Percentiles rank a stretch among this genome's conserved stretches.
Conservation (phyloP, 2,797 vertebrate species). For the Heterohyrax brucei region DNA sequence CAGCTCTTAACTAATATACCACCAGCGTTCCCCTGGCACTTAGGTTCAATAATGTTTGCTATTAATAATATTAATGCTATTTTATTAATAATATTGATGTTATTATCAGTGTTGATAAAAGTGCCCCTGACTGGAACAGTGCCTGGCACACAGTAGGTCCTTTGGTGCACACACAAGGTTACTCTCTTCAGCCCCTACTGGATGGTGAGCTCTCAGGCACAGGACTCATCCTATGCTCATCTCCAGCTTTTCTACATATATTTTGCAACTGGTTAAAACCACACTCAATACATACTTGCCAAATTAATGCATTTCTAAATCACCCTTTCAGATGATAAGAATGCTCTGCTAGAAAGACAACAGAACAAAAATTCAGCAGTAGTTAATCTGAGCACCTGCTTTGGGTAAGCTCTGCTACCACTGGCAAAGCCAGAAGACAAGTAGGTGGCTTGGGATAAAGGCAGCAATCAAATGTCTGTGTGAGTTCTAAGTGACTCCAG, state of each 20-base stretch:
- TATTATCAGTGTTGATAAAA: too few species aligned
- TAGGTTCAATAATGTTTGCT: background rate
- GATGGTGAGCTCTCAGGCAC: background rate
- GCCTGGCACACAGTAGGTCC: background rate
- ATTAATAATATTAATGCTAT: background rate
- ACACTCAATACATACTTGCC: background rate
- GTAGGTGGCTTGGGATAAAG: background rate
- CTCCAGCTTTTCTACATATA: background rate
- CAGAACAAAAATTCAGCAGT: background rate
- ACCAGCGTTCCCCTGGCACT: too few species aligned
- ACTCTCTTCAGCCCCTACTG: background rate
- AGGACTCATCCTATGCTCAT: background rate
- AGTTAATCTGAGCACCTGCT: background rate
- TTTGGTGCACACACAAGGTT: background rate
- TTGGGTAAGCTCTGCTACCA: background rate
- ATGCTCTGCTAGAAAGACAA: slow-evolving; percentile 15
- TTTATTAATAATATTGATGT: background rate
- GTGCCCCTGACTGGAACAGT: background rate
- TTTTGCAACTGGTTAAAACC: background rate
- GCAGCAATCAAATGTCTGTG: background rate
- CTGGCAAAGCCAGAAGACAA: background rate
- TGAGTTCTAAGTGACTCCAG: background rate
- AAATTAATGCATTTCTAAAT: slow-evolving; percentile 2
- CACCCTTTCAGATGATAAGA: background rate
- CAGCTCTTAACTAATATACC: too few species aligned